These are phyloP conservation scores for Anabacerthia variegaticeps DNA, from an alignment of 2,797 vertebrate species.

Conservation along the genomic window DNA sequence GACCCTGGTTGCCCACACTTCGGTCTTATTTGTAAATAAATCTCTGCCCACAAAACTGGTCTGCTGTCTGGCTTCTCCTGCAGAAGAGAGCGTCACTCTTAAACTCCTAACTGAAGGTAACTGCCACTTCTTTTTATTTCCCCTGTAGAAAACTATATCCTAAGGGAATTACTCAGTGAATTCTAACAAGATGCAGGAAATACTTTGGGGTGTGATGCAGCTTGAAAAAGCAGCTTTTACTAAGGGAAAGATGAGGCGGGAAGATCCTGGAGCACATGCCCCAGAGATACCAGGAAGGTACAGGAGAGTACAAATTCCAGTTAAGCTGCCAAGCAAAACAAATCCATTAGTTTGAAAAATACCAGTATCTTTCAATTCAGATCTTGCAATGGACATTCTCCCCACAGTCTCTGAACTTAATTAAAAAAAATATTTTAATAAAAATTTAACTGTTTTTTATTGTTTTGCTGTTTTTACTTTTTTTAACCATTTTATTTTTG, in stretches of 20 bases:
- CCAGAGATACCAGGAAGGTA: neutral
- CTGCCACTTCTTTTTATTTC: neutral
- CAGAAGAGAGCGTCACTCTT: neutral
- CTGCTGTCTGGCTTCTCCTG: neutral
- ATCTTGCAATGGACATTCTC: neutral
- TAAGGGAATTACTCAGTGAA: neutral
- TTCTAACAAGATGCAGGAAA: neutral
- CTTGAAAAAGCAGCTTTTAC: neutral
- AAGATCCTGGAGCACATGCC: neutral
- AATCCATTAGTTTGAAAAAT: neutral
- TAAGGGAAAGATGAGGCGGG: neutral
- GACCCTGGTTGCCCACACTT: neutral
- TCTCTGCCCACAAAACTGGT: fast-evolving
- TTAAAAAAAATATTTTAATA: neutral
- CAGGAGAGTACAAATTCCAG: neutral
- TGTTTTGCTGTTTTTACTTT: neutral
- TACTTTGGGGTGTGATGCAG: neutral
- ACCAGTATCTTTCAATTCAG: neutral
- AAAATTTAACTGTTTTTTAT: neutral
- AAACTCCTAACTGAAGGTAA: neutral
- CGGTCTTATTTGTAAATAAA: neutral
- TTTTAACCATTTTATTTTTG: neutral
- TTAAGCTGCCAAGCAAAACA: neutral
- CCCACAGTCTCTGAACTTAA: neutral
- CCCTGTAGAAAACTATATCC: neutral